These are phyloP conservation scores for Carcina quercana DNA, from an alignment of 2,888 invertebrate genomes.

Conservation along the genomic window DNA sequence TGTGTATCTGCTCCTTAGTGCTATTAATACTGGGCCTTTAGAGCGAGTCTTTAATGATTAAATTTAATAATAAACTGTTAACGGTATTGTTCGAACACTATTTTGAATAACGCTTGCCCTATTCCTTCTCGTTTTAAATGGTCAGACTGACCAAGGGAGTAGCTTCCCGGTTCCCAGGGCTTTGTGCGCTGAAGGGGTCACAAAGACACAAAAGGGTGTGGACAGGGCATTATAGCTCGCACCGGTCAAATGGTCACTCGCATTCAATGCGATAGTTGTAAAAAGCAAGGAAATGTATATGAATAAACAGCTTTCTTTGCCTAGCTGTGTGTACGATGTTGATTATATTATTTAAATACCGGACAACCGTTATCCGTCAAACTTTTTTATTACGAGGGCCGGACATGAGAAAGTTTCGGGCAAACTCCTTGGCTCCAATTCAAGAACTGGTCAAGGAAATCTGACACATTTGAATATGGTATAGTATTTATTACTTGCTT, in stretches of 20 bases:
- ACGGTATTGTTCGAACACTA: no score
- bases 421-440: constrained; percentile 12
- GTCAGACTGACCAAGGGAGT: constrained; percentile 35
- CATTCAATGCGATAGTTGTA: constrained; percentile 56
- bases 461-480: no score
- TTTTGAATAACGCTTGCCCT: no score
- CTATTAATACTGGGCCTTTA: no score
- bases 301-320: constrained; percentile 61
- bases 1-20: no score
- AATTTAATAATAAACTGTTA: no score
- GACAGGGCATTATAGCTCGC: constrained; percentile 51
- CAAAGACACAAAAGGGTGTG: constrained; percentile 68
- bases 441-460: constrained; percentile 12
- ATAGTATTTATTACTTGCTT: no score
- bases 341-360: constrained; percentile 69
- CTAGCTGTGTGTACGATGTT: constrained; percentile 37
- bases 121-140: constrained; percentile 52
- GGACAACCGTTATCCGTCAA: constrained; percentile 64
- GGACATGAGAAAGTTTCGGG: constrained; percentile 60
- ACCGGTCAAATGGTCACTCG: constrained; percentile 72
- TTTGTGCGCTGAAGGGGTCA: constrained; percentile 59
- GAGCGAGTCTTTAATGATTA: no score
- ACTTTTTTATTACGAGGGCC: constrained; percentile 44
- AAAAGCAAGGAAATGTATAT: constrained; percentile 64
- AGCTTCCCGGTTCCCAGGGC: constrained; percentile 67